A percentile compares a stretch with the other conserved stretches of the same genome.
These are phyloP conservation scores for Amniataba percoides DNA, from an alignment of 2,797 vertebrate genomes.

Conservation along the genomic window DNA sequence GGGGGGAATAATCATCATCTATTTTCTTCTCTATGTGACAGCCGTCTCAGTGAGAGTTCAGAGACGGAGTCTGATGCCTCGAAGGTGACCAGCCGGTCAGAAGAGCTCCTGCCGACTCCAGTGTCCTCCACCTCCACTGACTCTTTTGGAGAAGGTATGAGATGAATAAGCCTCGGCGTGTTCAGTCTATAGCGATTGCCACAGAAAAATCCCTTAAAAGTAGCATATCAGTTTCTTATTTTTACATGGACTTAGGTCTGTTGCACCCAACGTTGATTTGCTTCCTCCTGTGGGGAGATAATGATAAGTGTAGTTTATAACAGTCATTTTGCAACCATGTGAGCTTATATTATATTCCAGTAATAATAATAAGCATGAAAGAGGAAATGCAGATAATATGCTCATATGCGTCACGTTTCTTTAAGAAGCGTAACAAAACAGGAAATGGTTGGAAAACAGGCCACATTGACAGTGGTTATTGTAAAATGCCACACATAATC, in stretches of 20 bases:
- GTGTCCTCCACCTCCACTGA: constrained; percentile 89
- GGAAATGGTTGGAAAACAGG: not conserved
- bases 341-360: not conserved
- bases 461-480: not conserved
- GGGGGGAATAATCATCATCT: not conserved
- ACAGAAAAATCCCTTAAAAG: not conserved
- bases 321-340: not conserved
- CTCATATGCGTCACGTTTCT: not conserved
- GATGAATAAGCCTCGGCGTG: not conserved
- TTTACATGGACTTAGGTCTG: not conserved
- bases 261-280: not conserved
- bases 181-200: not conserved
- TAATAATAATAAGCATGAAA: not conserved
- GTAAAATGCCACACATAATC: not conserved
- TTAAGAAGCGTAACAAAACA: not conserved
- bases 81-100: constrained; percentile 86
- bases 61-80: constrained; percentile 88
- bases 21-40: constrained; percentile 43
- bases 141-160: constrained; percentile 89
- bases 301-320: not conserved
- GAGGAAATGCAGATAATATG: constrained; percentile 3
- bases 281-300: not conserved
- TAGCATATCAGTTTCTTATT: not conserved
- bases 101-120: constrained; percentile 87
- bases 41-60: constrained; percentile 83